Percentiles rank a stretch among this genome's conserved stretches.
Conservation (phyloP, 2,113 vertebrate genomes). For the Thalassarche chlororhynchos region DNA sequence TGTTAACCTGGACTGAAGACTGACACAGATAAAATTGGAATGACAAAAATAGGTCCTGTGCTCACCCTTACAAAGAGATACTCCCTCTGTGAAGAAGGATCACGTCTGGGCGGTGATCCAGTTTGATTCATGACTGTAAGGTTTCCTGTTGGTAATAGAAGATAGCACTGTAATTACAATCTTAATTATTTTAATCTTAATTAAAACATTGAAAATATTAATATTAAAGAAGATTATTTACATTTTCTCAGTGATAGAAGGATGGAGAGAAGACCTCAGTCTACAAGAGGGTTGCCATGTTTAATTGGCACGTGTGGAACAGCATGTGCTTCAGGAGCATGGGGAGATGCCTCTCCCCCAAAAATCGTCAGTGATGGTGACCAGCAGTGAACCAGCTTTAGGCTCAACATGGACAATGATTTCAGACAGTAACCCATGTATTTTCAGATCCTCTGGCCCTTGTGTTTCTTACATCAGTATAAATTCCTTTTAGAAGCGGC, state of each 20-base stretch:
- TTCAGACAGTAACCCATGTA: neutral
- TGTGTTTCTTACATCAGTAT: neutral
- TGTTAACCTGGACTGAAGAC: neutral
- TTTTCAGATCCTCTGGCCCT: neutral
- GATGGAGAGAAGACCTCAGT: neutral
- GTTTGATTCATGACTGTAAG: neutral
- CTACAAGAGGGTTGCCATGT: neutral
- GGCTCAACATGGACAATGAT: neutral
- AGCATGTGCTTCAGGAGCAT: rapidly evolving
- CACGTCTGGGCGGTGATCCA: neutral
- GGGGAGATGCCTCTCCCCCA: neutral
- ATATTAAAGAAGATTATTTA: too few relatives aligned
- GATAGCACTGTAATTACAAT: neutral
- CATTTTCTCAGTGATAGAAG: neutral
- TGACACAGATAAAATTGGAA: neutral
- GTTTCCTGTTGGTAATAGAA: neutral
- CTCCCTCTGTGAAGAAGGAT: neutral
- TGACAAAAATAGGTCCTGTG: neutral
- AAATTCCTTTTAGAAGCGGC: neutral
- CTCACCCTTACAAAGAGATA: neutral
- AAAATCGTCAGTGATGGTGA: rapidly evolving
- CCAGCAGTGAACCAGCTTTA: neutral
- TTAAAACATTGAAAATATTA: neutral
- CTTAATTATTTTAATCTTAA: neutral
- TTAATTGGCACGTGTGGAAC: neutral